Percentiles rank a stretch among this genome's conserved stretches.
These are phyloP conservation scores for Drosophila multiciliata DNA, from an alignment of 2,888 invertebrate species.

Conservation along the genomic window DNA sequence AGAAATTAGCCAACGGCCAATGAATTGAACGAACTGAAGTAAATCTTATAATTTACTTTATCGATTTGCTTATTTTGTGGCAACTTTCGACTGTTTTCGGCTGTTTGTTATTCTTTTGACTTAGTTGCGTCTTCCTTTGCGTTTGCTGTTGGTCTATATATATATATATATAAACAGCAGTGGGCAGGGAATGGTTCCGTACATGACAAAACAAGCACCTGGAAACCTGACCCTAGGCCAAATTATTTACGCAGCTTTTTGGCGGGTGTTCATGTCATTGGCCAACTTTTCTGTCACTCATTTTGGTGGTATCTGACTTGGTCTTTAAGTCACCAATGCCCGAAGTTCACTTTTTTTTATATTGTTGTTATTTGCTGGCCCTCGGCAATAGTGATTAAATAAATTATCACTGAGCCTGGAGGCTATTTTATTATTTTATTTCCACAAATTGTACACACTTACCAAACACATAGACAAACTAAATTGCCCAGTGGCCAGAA, in stretches of 20 bases:
- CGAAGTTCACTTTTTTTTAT: constrained; percentile 5
- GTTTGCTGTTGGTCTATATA: constrained; percentile 67
- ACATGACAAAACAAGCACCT: constrained; percentile 48
- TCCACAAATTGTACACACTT: constrained; percentile 64
- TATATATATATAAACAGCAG: constrained; percentile 55
- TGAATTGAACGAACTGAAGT: constrained; percentile 32
- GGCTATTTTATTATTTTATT: constrained; percentile 50
- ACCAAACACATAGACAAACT: constrained; percentile 43
- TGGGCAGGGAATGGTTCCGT: constrained; percentile 16
- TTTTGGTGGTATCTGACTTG: constrained; percentile 5
- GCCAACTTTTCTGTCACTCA: constrained; percentile 35
- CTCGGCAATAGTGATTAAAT: constrained; percentile 71
- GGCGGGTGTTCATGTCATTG: constrained; percentile 57
- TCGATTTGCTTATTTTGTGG: constrained; percentile 35
- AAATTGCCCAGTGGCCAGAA: constrained; percentile 43
- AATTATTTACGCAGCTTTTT: constrained; percentile 70
- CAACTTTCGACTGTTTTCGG: constrained; percentile 56
- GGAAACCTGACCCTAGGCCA: constrained; percentile 62
- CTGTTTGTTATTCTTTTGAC: constrained; percentile 58
- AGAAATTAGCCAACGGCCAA: constrained; percentile 49
- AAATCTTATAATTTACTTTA: constrained; percentile 71
- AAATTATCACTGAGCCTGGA: constrained; percentile 41
- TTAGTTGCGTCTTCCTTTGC: constrained; percentile 74
- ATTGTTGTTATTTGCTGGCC: constrained; percentile 29
- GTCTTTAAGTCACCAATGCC: constrained; percentile 19